Conservation (phyloP, 2,113 vertebrate species). For the Bufo gargarizans region DNA sequence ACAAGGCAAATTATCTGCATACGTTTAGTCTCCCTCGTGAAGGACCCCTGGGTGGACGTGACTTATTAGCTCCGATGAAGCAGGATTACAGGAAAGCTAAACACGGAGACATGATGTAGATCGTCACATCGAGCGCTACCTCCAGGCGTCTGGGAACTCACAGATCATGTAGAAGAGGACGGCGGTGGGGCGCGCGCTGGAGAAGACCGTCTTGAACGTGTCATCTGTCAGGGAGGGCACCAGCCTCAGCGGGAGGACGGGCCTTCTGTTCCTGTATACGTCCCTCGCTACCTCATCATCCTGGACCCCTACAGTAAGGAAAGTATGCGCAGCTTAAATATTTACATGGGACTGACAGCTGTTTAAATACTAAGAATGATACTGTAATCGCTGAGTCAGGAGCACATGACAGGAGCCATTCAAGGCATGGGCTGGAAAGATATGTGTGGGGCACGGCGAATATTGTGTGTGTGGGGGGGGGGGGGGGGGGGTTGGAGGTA, state of each 20-base stretch:
- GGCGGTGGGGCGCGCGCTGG: conserved; percentile 66
- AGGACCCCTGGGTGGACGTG: neutral
- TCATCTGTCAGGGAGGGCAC: conserved; percentile 79
- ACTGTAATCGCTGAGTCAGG: neutral
- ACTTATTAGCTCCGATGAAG: neutral
- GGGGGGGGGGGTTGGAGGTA: no score
- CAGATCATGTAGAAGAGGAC: conserved; percentile 91
- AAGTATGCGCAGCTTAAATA: conserved; percentile 42
- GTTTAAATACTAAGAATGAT: neutral
- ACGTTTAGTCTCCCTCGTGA: neutral
- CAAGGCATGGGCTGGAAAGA: neutral
- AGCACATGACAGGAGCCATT: neutral
- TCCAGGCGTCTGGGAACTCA: conserved; percentile 71
- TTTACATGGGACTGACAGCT: neutral
- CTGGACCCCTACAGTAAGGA: conserved; percentile 74
- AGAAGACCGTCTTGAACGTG: conserved; percentile 73
- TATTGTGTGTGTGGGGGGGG: no score
- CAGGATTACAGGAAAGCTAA: neutral
- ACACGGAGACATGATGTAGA: neutral
- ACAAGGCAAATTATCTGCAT: neutral
- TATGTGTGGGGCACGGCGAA: neutral
- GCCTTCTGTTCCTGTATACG: conserved; percentile 78
- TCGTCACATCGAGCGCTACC: neutral
- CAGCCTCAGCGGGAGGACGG: conserved; percentile 72
- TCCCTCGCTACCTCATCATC: conserved; percentile 88